Percentiles rank a stretch among this genome's conserved stretches.
These are phyloP conservation scores for Brachypodius melanocephalos DNA, from an alignment of 2,113 vertebrate species.

Conservation along the genomic window DNA sequence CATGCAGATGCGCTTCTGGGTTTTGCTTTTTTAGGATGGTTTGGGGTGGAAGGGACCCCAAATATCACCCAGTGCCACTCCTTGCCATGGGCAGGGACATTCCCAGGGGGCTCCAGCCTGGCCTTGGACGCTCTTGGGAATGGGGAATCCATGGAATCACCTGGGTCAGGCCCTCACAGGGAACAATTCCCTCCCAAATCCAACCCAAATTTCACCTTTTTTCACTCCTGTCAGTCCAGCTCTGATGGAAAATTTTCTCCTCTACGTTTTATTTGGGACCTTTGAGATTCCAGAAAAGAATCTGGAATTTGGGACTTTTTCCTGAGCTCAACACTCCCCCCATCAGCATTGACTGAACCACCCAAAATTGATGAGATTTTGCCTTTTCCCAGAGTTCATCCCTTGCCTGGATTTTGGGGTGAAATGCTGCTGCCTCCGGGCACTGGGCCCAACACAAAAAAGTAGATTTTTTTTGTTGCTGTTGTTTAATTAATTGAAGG, in stretches of 20 bases:
- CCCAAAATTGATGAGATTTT: fast-evolving
- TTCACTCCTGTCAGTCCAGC: background rate
- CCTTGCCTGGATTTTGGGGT: background rate
- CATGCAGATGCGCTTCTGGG: background rate
- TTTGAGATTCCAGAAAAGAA: background rate
- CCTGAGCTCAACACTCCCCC: background rate
- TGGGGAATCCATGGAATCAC: background rate
- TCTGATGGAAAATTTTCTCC: background rate
- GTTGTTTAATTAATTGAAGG: background rate
- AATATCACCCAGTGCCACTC: background rate
- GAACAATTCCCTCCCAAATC: background rate
- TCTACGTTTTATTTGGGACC: background rate
- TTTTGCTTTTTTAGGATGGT: background rate
- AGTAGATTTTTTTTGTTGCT: background rate
- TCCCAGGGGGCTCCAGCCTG: background rate
- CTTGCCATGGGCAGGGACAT: too few relatives aligned
- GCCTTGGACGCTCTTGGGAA: background rate
- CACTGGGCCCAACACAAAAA: background rate
- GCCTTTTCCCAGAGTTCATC: background rate
- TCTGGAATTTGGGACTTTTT: background rate
- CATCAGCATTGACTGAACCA: too few relatives aligned
- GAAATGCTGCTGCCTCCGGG: background rate
- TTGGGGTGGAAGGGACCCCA: background rate
- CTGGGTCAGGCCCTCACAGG: background rate
- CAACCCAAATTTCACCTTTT: too few relatives aligned